Evolutionary conservation across 2,113 vertebrate genomes (phyloP).

Genomic region (Lasiurus borealis): DNA sequence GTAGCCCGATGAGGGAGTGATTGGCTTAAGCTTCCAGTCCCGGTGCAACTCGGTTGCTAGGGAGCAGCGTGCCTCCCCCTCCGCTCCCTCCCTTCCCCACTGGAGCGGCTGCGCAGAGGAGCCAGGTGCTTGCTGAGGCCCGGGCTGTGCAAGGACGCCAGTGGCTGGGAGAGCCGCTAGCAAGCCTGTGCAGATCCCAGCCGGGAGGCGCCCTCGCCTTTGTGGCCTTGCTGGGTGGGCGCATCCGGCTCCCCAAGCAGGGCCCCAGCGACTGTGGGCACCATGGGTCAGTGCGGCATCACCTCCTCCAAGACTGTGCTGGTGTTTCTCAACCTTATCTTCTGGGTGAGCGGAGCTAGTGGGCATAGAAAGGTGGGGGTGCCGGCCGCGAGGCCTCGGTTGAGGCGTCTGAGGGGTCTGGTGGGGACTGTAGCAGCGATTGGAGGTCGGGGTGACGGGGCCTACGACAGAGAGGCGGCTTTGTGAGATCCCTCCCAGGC

Average conservation of each 20-base stretch:
- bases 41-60: slow-evolving; percentile 62
- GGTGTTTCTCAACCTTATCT: slow-evolving; percentile 98
- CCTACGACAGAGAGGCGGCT: background rate
- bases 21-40: background rate
- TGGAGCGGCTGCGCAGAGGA: slow-evolving; percentile 62
- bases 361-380: background rate
- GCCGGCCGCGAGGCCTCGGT: background rate
- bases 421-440: background rate
- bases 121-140: slow-evolving; percentile 33
- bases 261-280: slow-evolving; percentile 62
- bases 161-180: background rate
- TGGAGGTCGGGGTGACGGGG: background rate
- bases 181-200: background rate
- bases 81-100: background rate
- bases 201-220: slow-evolving; percentile 36
- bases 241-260: slow-evolving; percentile 48
- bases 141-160: background rate
- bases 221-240: slow-evolving; percentile 60
- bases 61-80: background rate
- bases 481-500: background rate
- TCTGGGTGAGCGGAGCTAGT: slow-evolving; percentile 90
- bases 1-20: background rate
- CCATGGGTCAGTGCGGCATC: slow-evolving; percentile 95
- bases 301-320: slow-evolving; percentile 98
- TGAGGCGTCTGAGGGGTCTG: background rate